These are phyloP conservation scores for Drosophila sproati DNA, from an alignment of 1,140 invertebrate genomes.

Conservation along the genomic window DNA sequence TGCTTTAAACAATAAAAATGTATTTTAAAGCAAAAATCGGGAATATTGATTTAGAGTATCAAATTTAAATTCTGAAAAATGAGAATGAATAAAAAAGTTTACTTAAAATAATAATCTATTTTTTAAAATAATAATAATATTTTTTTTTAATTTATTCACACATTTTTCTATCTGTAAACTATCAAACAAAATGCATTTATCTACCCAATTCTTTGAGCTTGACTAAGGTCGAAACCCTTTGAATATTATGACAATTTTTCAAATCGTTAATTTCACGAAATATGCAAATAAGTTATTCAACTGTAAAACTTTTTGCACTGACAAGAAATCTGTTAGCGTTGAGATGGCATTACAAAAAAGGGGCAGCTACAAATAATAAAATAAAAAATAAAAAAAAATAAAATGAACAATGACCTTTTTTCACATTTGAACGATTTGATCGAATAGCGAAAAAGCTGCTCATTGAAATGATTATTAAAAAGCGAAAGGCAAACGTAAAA, in stretches of 20 bases:
- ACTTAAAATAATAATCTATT: too few relatives aligned
- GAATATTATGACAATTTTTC: constrained; percentile 60
- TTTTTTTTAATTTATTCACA: too few relatives aligned
- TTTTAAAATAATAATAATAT: too few relatives aligned
- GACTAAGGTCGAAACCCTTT: not conserved
- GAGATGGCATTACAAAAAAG: constrained; percentile 49
- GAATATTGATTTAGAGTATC: too few relatives aligned
- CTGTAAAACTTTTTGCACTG: constrained; percentile 64
- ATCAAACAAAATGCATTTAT: not conserved
- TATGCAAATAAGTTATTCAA: constrained; percentile 72
- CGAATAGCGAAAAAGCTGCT: constrained; percentile 45
- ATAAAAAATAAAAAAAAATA: not conserved
- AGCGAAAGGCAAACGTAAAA: constrained; percentile 41
- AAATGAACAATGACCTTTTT: constrained; percentile 51
- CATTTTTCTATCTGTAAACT: too few relatives aligned
- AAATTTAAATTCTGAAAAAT: too few relatives aligned
- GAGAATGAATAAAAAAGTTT: too few relatives aligned
- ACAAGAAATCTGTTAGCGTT: constrained; percentile 35
- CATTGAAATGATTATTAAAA: constrained; percentile 74
- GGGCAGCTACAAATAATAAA: not conserved
- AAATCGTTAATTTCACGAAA: constrained; percentile 69
- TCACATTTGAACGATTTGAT: constrained; percentile 66
- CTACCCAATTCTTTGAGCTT: not conserved
- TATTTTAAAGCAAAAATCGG: too few relatives aligned
- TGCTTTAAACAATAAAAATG: too few relatives aligned